Percentiles rank a stretch among this genome's conserved stretches.
phyloP scores from a whole-genome alignment of 2,888 invertebrate genomes.

The Apantesis nais region DNA sequence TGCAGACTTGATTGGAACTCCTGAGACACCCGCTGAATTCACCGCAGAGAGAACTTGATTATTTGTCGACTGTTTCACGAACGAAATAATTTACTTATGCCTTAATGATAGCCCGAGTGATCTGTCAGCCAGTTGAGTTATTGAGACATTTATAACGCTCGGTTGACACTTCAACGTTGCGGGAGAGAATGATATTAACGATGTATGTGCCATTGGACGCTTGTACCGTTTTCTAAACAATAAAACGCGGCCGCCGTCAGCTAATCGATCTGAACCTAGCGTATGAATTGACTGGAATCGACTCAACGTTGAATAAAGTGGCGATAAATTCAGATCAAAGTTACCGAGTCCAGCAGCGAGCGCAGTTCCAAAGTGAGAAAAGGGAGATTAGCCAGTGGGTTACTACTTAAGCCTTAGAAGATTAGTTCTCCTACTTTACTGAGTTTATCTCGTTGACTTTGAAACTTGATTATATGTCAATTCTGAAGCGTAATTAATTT shows the following conservation, averaged over 20 bases:
- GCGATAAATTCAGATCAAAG: slow-evolving; percentile 56
- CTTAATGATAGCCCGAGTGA: slow-evolving; percentile 57
- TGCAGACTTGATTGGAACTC: slow-evolving; percentile 67
- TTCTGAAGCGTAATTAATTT: slow-evolving; percentile 27
- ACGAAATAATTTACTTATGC: slow-evolving; percentile 61
- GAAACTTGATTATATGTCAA: slow-evolving; percentile 36
- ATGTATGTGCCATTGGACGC: slow-evolving; percentile 48
- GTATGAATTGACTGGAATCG: slow-evolving; percentile 50
- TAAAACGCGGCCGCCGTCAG: slow-evolving; percentile 51
- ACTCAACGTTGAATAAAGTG: slow-evolving; percentile 54
- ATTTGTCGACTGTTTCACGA: slow-evolving; percentile 55
- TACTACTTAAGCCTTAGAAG: slow-evolving; percentile 47
- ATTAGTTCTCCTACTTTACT: slow-evolving; percentile 43
- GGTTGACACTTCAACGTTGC: slow-evolving; percentile 57
- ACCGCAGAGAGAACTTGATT: slow-evolving; percentile 42
- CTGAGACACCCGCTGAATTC: slow-evolving; percentile 38
- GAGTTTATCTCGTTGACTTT: slow-evolving; percentile 35
- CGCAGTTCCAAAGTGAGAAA: slow-evolving; percentile 54
- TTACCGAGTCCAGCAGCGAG: slow-evolving; percentile 43
- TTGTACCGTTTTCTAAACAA: slow-evolving; percentile 56
- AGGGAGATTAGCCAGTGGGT: slow-evolving; percentile 57
- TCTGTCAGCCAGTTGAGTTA: slow-evolving; percentile 62
- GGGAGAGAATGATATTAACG: slow-evolving; percentile 57
- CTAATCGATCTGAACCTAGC: slow-evolving; percentile 53
- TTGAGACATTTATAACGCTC: slow-evolving; percentile 63